A percentile compares a stretch with the other conserved stretches of the same genome.
Evolutionary conservation across 2,797 vertebrate species (phyloP).

Genomic region (Echeneis naucrates): DNA sequence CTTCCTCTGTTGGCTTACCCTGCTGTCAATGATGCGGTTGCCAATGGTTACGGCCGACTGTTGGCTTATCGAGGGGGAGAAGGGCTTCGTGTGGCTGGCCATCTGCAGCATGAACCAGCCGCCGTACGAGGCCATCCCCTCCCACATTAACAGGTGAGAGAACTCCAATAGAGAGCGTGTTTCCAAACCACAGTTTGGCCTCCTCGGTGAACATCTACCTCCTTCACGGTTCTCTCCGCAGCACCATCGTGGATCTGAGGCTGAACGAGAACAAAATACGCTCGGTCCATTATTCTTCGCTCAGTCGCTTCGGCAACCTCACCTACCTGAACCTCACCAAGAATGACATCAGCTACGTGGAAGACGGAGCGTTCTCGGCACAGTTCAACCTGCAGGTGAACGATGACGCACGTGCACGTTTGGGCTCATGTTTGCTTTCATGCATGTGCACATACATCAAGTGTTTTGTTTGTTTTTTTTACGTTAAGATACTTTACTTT

Average conservation of each 20-base stretch:
- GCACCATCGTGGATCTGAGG: constrained; percentile 96
- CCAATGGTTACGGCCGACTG: constrained; percentile 90
- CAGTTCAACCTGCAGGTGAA: constrained; percentile 95
- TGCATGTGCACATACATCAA: neutral
- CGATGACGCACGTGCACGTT: neutral
- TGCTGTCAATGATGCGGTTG: constrained; percentile 85
- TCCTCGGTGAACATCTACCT: constrained; percentile 8
- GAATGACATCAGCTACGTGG: constrained; percentile 96
- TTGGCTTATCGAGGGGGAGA: constrained; percentile 99
- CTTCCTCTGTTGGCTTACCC: constrained; percentile 87
- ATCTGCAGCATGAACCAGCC: constrained; percentile 99
- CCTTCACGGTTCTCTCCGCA: constrained; percentile 67
- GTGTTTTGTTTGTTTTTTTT: neutral
- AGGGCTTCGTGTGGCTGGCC: constrained; percentile 98
- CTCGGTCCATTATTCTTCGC: constrained; percentile 93
- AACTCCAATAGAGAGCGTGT: neutral
- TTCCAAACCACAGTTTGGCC: neutral
- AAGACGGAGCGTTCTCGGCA: constrained; percentile 96
- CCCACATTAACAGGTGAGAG: constrained; percentile 91
- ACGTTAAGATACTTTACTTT: neutral
- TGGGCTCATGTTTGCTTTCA: neutral
- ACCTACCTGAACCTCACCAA: constrained; percentile 99
- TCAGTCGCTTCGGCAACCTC: constrained; percentile 98
- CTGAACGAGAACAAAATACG: constrained; percentile 99
- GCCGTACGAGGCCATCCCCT: constrained; percentile 94